A percentile compares a stretch with the other conserved stretches of the same genome.
Conservation (phyloP, 1,140 invertebrate genomes). For the Aphaenogaster ashmeadi region DNA sequence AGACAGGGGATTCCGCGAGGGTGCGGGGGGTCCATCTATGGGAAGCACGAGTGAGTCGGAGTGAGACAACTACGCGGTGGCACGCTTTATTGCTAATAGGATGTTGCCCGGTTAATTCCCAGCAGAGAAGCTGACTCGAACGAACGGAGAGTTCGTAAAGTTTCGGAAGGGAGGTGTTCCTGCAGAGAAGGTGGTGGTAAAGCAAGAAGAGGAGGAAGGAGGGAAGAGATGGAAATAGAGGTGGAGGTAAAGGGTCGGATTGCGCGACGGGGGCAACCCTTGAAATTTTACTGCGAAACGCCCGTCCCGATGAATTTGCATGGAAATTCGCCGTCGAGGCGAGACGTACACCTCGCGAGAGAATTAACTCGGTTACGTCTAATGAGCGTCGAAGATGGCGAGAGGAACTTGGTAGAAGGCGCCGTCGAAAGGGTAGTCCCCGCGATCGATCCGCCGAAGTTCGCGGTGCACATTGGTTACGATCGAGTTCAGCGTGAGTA, state of each 20-base stretch:
- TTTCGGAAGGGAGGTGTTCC: conserved; percentile 62
- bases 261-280: conserved; percentile 54
- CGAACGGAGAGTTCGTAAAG: conserved; percentile 74
- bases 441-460: conserved; percentile 46
- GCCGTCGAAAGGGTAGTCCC: conserved; percentile 45
- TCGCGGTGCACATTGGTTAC: conserved; percentile 12
- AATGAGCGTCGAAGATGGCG: conserved; percentile 69
- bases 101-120: conserved; percentile 78
- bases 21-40: background rate
- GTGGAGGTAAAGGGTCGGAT: conserved; percentile 33
- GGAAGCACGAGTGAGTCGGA: conserved; percentile 33
- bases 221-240: background rate
- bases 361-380: conserved; percentile 79
- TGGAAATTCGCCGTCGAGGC: conserved; percentile 75
- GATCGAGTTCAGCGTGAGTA: conserved; percentile 9
- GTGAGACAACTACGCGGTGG: conserved; percentile 53
- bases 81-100: conserved; percentile 80
- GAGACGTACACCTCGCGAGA: conserved; percentile 69
- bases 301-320: conserved; percentile 79
- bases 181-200: background rate
- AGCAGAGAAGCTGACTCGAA: conserved; percentile 66
- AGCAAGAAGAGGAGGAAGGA: background rate
- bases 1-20: conserved; percentile 29
- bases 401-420: conserved; percentile 44
- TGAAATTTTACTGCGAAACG: conserved; percentile 82